Evolutionary conservation across 2,888 invertebrate species (phyloP).

Genomic region (Rhagophthalmus giganteus): DNA sequence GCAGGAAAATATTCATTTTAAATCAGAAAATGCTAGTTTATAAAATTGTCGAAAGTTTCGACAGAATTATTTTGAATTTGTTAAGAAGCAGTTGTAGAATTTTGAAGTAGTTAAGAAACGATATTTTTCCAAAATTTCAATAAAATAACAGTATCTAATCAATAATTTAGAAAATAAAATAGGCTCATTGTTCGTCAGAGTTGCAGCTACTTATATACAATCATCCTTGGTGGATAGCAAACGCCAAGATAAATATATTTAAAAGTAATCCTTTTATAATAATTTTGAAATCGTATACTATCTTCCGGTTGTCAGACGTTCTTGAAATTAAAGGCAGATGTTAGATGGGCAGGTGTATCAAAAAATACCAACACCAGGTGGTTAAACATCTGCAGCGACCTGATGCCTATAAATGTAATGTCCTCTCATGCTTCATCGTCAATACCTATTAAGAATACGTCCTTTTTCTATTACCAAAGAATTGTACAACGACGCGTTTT

Average conservation of each 20-base stretch:
- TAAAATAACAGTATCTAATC: too few species aligned
- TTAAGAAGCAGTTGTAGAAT: too few species aligned
- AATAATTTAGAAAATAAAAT: too few species aligned
- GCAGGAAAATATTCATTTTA: too few species aligned
- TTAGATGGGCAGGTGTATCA: slow-evolving; percentile 27
- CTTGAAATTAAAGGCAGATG: slow-evolving; percentile 28
- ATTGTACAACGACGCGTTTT: slow-evolving; percentile 1
- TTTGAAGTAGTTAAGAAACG: too few species aligned
- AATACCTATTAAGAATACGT: slow-evolving; percentile 19
- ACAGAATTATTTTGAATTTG: too few species aligned
- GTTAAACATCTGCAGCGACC: slow-evolving; percentile 26
- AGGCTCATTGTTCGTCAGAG: too few species aligned
- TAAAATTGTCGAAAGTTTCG: too few species aligned
- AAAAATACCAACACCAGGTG: slow-evolving; percentile 27
- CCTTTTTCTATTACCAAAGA: slow-evolving; percentile 11
- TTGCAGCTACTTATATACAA: not conserved
- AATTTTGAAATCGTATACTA: not conserved
- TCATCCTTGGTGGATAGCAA: not conserved
- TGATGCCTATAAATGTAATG: slow-evolving; percentile 28
- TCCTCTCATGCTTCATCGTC: slow-evolving; percentile 18
- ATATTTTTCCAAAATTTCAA: too few species aligned
- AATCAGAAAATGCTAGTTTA: too few species aligned
- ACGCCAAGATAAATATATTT: not conserved
- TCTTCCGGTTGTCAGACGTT: slow-evolving; percentile 6
- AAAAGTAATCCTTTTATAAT: not conserved